A percentile compares a stretch with the other conserved stretches of the same genome.
phyloP scores from a whole-genome alignment of 2,113 vertebrate species.

The Damaliscus lunatus region DNA sequence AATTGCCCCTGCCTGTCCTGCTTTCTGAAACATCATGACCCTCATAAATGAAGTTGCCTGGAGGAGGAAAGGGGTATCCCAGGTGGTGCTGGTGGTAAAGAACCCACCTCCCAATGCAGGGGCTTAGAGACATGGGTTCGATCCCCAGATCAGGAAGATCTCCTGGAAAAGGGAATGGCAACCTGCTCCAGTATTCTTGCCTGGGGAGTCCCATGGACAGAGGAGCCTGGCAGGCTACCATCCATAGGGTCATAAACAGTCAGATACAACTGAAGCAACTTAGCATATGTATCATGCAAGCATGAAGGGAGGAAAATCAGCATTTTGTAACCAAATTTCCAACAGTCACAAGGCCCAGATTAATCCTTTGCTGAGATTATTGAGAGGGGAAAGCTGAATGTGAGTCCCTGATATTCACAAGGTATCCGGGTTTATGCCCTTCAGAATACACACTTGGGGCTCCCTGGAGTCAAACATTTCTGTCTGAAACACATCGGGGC shows the following conservation, averaged over 20 bases:
- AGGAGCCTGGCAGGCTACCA: neutral
- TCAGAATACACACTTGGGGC: neutral
- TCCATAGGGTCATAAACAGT: neutral
- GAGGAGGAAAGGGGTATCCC: neutral
- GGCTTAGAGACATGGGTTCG: fast-evolving
- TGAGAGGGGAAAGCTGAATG: neutral
- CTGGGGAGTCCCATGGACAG: neutral
- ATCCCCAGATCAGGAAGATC: neutral
- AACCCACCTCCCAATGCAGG: neutral
- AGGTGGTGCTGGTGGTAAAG: neutral
- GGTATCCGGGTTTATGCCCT: neutral
- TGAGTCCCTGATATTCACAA: neutral
- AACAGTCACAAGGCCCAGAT: neutral
- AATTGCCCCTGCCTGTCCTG: neutral
- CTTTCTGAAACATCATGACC: neutral
- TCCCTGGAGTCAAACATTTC: neutral
- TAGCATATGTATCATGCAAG: neutral
- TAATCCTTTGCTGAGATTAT: neutral
- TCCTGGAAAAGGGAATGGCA: neutral
- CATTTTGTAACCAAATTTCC: neutral
- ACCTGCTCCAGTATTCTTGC: neutral
- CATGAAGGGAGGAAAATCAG: neutral
- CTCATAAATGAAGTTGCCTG: neutral
- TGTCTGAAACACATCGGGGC: neutral
- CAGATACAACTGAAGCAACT: neutral